A percentile compares a stretch with the other conserved stretches of the same genome.
Conservation (phyloP, 2,113 vertebrate genomes). For the Oreocharis arfaki region DNA sequence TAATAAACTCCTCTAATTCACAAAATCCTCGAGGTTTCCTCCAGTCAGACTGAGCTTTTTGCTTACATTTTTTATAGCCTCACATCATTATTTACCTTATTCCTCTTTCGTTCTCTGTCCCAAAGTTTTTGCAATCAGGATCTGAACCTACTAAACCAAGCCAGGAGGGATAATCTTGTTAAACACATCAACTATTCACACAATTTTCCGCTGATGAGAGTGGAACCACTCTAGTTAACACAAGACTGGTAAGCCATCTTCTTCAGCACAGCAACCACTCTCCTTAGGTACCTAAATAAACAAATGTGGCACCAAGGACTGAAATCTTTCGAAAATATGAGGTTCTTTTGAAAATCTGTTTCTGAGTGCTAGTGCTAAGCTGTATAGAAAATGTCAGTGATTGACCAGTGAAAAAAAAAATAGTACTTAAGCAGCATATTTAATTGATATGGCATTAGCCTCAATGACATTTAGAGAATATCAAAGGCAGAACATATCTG, state of each 20-base stretch:
- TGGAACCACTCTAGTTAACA: neutral
- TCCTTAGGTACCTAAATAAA: neutral
- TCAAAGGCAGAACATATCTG: neutral
- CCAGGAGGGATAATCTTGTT: neutral
- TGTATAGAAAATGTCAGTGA: neutral
- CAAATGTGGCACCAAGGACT: neutral
- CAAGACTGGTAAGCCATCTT: neutral
- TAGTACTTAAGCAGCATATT: neutral
- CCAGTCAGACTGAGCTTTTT: neutral
- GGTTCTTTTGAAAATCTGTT: neutral
- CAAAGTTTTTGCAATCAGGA: neutral
- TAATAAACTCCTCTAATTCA: neutral
- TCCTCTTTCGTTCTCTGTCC: neutral
- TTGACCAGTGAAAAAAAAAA: neutral
- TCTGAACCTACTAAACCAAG: neutral
- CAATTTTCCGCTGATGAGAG: neutral
- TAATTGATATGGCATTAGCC: conserved; percentile 20
- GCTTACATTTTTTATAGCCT: neutral
- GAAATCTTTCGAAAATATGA: neutral
- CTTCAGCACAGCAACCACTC: neutral
- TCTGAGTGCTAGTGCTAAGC: neutral
- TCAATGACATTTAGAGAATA: neutral
- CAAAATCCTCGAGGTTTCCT: neutral
- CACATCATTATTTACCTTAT: neutral
- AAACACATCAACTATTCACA: neutral